These are phyloP conservation scores for Clavelina lepadiformis DNA, from an alignment of 23 tunicate species.

Conservation along the genomic window DNA sequence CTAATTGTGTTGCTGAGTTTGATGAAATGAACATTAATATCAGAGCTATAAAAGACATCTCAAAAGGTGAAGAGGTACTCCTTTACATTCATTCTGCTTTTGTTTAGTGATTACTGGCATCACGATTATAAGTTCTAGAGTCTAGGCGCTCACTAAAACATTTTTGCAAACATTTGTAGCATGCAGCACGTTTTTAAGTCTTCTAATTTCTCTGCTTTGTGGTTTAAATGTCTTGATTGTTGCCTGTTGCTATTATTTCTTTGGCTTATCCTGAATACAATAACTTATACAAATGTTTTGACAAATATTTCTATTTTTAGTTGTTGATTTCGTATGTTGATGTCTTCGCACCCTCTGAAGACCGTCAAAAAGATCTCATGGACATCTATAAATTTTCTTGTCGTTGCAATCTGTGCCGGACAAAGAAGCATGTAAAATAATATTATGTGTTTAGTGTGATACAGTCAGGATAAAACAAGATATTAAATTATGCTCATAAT, in stretches of 20 bases:
- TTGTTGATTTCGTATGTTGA: conserved; percentile 57
- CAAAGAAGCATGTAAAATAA: conserved; percentile 9
- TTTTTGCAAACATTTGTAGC: too few species aligned
- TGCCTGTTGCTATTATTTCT: too few species aligned
- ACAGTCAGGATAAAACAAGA: too few species aligned
- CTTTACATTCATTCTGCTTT: neutral
- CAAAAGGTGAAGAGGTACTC: conserved; percentile 54
- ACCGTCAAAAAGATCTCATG: conserved; percentile 60
- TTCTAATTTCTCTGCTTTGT: conserved; percentile 1
- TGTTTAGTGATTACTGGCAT: too few species aligned
- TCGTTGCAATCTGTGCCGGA: conserved; percentile 36
- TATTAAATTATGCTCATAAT: too few species aligned
- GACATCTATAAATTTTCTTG: conserved; percentile 57
- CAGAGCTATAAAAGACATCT: conserved; percentile 43
- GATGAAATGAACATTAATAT: conserved; percentile 33
- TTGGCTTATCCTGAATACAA: too few species aligned
- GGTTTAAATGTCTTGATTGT: neutral
- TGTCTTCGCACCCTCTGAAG: conserved; percentile 57
- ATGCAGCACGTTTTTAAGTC: too few species aligned
- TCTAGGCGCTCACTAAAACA: too few species aligned
- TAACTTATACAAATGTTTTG: too few species aligned
- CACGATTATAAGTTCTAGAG: neutral
- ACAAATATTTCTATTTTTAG: too few species aligned
- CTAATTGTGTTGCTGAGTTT: conserved; percentile 75
- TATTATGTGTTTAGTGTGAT: too few species aligned